Evolutionary conservation across 30 jellyfish, hydroid and myxozoan genomes (phyloP), one percentile per base, ranked within the genome.

Genomic region (Hydra vulgaris): DNA sequence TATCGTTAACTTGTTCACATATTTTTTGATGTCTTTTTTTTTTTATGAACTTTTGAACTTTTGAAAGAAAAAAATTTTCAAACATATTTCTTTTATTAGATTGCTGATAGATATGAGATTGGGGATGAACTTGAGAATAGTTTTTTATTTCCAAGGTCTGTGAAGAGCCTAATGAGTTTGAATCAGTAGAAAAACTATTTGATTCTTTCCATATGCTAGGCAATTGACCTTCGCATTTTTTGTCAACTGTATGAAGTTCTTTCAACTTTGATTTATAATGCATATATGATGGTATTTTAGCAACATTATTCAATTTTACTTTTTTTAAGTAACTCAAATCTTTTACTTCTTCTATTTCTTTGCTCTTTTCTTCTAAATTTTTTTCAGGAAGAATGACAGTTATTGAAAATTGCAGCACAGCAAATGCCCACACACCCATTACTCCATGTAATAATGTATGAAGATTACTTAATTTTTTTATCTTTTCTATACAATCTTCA

Each of bases 391-490:
- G 82, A 0, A 96, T 96, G 21, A 92, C 83, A 0, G 98, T 92
- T 25, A 92, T 74, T 22, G 98, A 92, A 77, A 92, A 92, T 82
- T 92, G 98, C 53, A 87, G 76, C 0, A 92, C 92, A 61, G 96
- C 88, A 89, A 95, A 87, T 0, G 96, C 98, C 98, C 98, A 92
- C 1, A 92, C 93, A 15, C 73, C 95, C 96, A 87, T 87, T 67
- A 87, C 89, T 4, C 93, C 96, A 23, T 78, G 81, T 77, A 82
- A 92, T 15, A 92, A n/a, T 72, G 54, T 23, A 69, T 27, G 23
- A 73, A 76, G n/a, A 79, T 54, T 67, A 55, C 68, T 21, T n/a
- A 76, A 23, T 15, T 20, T 21, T 16, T 22, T 17, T 15, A 25
- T 54, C 16, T 25, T 7, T 0, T 71, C 69, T 53, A 75, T 79